phyloP scores from a whole-genome alignment of 2,113 vertebrate genomes.

The Bostrychus sinensis region DNA sequence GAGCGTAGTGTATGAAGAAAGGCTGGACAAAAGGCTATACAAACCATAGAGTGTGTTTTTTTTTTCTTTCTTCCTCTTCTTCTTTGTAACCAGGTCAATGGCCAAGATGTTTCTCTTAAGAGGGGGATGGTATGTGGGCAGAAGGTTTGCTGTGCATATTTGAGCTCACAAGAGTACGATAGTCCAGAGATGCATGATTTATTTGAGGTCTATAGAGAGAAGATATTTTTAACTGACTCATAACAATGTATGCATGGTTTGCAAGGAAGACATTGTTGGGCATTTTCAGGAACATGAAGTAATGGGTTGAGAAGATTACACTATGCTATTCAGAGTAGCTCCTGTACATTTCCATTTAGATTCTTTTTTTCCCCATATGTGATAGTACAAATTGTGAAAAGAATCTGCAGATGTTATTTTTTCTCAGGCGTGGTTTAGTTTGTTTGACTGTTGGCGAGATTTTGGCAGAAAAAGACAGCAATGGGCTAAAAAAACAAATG shows the following conservation, averaged over 20 bases:
- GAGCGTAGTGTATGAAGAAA: conserved; percentile 33
- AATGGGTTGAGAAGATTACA: conserved; percentile 7
- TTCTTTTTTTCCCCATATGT: too few relatives aligned
- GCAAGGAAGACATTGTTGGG: not conserved
- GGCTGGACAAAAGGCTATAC: conserved; percentile 46
- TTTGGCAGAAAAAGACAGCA: too few relatives aligned
- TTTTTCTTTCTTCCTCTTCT: conserved; percentile 9
- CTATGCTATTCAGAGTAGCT: not conserved
- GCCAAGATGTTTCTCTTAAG: conserved; percentile 31
- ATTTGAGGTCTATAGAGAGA: not conserved
- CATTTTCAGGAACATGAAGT: conserved; percentile 1
- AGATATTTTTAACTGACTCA: conserved; percentile 15
- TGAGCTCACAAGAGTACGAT: conserved; percentile 10
- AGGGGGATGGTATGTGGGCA: conserved; percentile 12
- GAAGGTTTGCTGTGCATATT: conserved; percentile 21
- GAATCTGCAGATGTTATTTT: too few relatives aligned
- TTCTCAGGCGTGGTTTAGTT: too few relatives aligned
- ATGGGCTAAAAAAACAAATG: too few relatives aligned
- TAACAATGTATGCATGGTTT: conserved; percentile 1
- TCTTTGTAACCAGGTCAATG: conserved; percentile 64
- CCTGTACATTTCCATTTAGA: too few relatives aligned
- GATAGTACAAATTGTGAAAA: too few relatives aligned
- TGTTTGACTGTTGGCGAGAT: too few relatives aligned
- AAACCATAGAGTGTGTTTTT: conserved; percentile 41
- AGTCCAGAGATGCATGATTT: conserved; percentile 15